Conservation (phyloP, 2,797 vertebrate genomes). For the Clamator glandarius region DNA sequence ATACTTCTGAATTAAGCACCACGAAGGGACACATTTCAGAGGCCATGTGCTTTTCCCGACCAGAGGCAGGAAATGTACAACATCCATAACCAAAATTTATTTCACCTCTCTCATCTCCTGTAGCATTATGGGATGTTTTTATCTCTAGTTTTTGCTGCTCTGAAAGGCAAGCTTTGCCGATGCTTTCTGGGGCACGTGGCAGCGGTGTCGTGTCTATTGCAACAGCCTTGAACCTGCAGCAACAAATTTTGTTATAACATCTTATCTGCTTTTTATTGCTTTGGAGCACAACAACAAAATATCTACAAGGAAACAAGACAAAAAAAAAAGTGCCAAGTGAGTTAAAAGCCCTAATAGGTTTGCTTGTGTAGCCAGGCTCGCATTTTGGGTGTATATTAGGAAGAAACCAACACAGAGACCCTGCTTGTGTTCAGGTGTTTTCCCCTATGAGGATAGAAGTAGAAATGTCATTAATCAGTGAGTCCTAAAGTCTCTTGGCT, state of each 20-base stretch:
- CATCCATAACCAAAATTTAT: conserved; percentile 8
- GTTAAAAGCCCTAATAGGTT: neutral
- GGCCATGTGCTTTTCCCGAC: neutral
- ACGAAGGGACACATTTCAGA: neutral
- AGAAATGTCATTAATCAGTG: neutral
- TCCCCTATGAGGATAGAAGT: neutral
- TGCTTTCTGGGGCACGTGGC: neutral
- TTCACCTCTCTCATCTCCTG: neutral
- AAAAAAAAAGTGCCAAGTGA: neutral
- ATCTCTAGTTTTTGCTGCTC: neutral
- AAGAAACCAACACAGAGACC: neutral
- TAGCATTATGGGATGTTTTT: neutral
- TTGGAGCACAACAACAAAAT: neutral
- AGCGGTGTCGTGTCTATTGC: neutral
- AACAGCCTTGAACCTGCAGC: neutral
- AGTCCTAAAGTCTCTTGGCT: neutral
- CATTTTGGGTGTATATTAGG: neutral
- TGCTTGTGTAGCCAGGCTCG: neutral
- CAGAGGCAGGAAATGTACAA: neutral
- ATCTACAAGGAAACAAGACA: neutral
- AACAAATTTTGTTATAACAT: neutral
- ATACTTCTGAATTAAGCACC: neutral
- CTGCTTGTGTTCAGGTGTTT: neutral
- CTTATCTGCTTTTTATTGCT: neutral
- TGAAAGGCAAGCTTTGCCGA: neutral